Conservation (phyloP, 2,797 vertebrate genomes). For the Xyrichtys novacula region DNA sequence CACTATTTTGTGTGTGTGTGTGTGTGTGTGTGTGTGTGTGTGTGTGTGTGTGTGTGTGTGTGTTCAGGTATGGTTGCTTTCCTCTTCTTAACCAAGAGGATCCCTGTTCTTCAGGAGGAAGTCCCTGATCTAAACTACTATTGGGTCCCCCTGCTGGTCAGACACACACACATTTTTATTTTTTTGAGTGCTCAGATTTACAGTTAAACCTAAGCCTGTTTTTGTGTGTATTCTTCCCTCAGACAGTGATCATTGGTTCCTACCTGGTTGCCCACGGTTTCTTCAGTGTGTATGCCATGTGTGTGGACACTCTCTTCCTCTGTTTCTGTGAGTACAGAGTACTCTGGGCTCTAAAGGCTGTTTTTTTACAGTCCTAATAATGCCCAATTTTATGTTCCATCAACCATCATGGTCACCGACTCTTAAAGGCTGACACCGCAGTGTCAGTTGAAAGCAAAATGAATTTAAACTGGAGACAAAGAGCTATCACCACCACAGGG, state of each 20-base stretch:
- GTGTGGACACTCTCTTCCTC: constrained; percentile 94
- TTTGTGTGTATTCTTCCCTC: constrained; percentile 47
- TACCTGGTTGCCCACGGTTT: constrained; percentile 93
- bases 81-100: constrained; percentile 89
- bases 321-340: constrained; percentile 92
- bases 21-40: constrained; percentile 39
- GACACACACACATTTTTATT: constrained; percentile 37
- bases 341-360: background rate
- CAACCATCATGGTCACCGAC: too few relatives aligned
- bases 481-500: too few relatives aligned
- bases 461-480: too few relatives aligned
- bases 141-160: constrained; percentile 93
- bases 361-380: too few relatives aligned
- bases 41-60: constrained; percentile 2
- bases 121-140: constrained; percentile 90
- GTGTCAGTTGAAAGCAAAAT: too few relatives aligned
- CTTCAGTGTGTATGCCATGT: constrained; percentile 95
- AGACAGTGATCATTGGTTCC: constrained; percentile 89
- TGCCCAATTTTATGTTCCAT: too few relatives aligned
- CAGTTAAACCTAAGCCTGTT: too few relatives aligned
- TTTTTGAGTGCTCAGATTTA: too few relatives aligned
- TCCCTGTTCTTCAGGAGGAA: constrained; percentile 85
- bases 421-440: too few relatives aligned
- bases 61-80: constrained; percentile 87
- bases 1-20: background rate